Conservation (phyloP, 1,140 invertebrate genomes). For the Colletes latitarsis region DNA sequence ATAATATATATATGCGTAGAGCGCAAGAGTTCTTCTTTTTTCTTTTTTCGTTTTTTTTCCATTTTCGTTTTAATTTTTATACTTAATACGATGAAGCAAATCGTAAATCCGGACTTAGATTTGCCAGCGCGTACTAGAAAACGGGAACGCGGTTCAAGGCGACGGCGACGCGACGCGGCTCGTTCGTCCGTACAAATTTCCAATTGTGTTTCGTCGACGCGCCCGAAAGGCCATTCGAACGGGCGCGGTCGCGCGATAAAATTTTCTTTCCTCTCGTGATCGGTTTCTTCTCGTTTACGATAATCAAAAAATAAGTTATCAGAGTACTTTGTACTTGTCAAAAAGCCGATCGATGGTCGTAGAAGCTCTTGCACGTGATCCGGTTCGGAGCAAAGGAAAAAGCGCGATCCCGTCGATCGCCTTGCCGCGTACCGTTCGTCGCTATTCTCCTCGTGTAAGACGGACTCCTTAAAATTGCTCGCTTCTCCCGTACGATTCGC, state of each 20-base stretch:
- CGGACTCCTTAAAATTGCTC: constrained; percentile 59
- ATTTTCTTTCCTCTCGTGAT: constrained; percentile 20
- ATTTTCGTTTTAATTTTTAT: constrained; percentile 28
- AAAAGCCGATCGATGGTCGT: constrained; percentile 36
- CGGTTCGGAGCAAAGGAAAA: neutral
- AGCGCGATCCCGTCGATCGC: constrained; percentile 23
- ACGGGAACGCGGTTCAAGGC: constrained; percentile 28
- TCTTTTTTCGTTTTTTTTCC: constrained; percentile 1
- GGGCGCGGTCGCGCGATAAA: neutral
- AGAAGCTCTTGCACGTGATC: constrained; percentile 6
- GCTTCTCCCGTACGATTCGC: constrained; percentile 50
- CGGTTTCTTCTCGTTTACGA: constrained; percentile 22
- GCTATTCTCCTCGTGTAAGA: constrained; percentile 22
- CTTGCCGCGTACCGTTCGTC: neutral
- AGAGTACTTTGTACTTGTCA: constrained; percentile 46
- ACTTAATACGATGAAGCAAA: constrained; percentile 55
- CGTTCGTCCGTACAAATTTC: constrained; percentile 6
- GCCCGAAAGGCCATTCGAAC: neutral
- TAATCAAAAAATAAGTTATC: constrained; percentile 51
- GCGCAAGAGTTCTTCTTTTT: constrained; percentile 55
- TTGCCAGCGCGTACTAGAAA: constrained; percentile 30
- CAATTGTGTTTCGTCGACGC: neutral
- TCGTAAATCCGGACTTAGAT: constrained; percentile 51
- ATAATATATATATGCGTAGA: constrained; percentile 62
- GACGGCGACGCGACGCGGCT: neutral